Base-by-base conservation (phyloP, 2,797 vertebrate genomes). In the Pyrocephalus nanus region DNA sequence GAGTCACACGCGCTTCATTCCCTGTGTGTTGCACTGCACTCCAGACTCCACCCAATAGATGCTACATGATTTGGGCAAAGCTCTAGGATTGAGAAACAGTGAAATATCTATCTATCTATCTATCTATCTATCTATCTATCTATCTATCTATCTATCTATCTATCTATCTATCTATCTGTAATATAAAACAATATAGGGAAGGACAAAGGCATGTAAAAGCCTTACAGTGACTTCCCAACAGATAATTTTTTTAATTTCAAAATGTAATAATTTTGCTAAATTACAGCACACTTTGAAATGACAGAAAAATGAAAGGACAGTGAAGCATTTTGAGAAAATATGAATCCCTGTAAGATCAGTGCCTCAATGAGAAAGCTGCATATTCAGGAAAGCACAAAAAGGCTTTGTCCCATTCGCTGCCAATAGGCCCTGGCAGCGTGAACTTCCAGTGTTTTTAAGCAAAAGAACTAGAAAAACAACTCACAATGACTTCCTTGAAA, bases 401-500 rank as follows among this genome's bases (percentile, higher is more conserved):
- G 21, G 38, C 27, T 89, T 76, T 91, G 36, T 32, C 38, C 26
- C 5, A 15, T 84, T 15, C 36, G 57, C 27, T 55, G 29, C 29
- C 38, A 53, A 1, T 9, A 19, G 13, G 20, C 4, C 12, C 10
- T 71, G 12, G 50, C 2, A 6, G 7, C 60, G 55, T 9, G 30
- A 70, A 40, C 25, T 43, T 30, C 15, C 18, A 53, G 26, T 34
- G 26, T 22, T 89, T 62, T 73, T 72, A 79, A 87, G 61, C n/a
- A 50, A 75, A 84, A 72, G 54, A 73, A 76, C 21, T 21, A 73
- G 67, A 30, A 40, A 88, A 95, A 48, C 25, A 86, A 97, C 98
- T 98, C 96, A 99, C 99, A 98, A 98, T 98, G 38, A 99, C 99
- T 77, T 99, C 99, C 90, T 98, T 98, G 94, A 99, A 99, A 53